Conservation (phyloP, 1,140 invertebrate species). For the Branchinecta lindahli region DNA sequence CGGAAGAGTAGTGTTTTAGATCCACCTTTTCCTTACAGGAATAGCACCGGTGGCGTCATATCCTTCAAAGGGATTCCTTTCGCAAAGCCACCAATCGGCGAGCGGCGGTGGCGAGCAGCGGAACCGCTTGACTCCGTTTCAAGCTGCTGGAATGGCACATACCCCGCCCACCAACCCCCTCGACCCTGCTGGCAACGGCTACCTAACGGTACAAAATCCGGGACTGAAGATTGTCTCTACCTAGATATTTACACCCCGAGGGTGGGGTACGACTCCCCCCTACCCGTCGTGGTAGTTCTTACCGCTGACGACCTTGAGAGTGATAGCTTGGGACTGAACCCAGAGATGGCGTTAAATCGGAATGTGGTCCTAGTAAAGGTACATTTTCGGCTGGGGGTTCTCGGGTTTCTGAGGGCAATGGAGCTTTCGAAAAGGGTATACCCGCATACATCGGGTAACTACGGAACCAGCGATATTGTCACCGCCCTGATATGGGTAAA, state of each 20-base stretch:
- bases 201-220: conserved; percentile 43
- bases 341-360: conserved; percentile 47
- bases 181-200: conserved; percentile 48
- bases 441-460: conserved; percentile 50
- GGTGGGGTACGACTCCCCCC: conserved; percentile 48
- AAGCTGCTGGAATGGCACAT: conserved; percentile 63
- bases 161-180: conserved; percentile 39
- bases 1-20: no score
- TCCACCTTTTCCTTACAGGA: conserved; percentile 32
- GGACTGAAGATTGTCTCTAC: conserved; percentile 61
- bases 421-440: not conserved
- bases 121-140: conserved; percentile 45
- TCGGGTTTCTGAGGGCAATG: conserved; percentile 16
- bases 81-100: conserved; percentile 53
- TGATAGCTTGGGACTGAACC: conserved; percentile 47
- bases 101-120: conserved; percentile 53
- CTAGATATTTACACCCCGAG: conserved; percentile 58
- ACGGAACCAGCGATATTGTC: conserved; percentile 62
- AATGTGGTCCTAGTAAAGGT: conserved; percentile 68
- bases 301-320: conserved; percentile 57
- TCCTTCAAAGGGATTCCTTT: conserved; percentile 73
- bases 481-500: conserved; percentile 61
- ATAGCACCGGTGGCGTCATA: conserved; percentile 53
- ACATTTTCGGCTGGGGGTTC: conserved; percentile 41
- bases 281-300: conserved; percentile 65